These are phyloP conservation scores for Paratilapia polleni DNA, from an alignment of 2,113 vertebrate genomes.

Conservation along the genomic window DNA sequence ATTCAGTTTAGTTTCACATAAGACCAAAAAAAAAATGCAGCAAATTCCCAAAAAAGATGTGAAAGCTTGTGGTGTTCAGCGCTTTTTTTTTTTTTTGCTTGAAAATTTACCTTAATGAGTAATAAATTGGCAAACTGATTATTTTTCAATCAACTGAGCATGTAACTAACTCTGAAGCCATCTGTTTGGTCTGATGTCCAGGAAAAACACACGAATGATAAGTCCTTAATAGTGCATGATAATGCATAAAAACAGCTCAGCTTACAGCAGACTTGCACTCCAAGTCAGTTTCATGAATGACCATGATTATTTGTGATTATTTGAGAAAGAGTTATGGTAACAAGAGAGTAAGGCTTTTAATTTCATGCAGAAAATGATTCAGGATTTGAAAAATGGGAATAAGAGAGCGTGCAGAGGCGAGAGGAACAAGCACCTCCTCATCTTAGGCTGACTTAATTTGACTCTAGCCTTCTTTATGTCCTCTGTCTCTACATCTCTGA, in stretches of 20 bases:
- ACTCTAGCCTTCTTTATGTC: constrained; percentile 20
- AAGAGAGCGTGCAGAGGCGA: constrained; percentile 16
- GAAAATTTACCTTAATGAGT: not conserved
- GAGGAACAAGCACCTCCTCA: constrained; percentile 32
- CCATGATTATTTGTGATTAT: not conserved
- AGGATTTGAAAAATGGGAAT: constrained; percentile 8
- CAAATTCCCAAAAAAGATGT: not conserved
- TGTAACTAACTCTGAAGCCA: not conserved
- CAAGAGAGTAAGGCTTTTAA: not conserved
- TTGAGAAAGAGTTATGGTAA: not conserved
- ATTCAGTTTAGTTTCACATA: not conserved
- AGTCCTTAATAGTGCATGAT: not conserved
- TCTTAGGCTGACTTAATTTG: constrained; percentile 11
- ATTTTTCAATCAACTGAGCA: not conserved
- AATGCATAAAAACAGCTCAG: not conserved
- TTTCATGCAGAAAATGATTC: not conserved
- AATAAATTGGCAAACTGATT: not conserved
- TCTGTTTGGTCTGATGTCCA: not conserved
- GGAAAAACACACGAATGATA: not conserved
- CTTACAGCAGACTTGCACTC: not conserved
- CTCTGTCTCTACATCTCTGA: constrained; percentile 43
- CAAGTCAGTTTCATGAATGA: not conserved
- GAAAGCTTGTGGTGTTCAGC: not conserved
- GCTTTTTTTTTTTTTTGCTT: not conserved
- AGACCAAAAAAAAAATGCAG: not conserved